Conservation (phyloP, 2,888 invertebrate genomes). For the Drosophila suboccidentalis region DNA sequence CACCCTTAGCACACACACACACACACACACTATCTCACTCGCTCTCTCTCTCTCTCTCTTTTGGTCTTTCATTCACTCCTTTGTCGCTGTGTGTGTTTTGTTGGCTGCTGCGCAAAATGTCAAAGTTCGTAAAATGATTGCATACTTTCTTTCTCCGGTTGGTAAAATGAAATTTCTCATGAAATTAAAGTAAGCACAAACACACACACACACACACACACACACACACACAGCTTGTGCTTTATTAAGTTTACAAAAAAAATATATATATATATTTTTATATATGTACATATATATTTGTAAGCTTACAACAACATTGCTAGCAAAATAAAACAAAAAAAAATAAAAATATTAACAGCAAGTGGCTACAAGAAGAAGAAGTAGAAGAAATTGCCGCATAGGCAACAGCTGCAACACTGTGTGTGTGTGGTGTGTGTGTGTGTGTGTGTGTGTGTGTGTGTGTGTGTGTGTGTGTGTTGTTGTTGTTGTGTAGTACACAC, state of each 20-base stretch:
- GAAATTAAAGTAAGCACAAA: slow-evolving; percentile 57
- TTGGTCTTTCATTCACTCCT: slow-evolving; percentile 12
- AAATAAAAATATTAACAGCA: too few relatives aligned
- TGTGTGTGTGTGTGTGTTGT: too few relatives aligned
- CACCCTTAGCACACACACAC: too few relatives aligned
- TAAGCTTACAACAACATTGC: slow-evolving; percentile 37
- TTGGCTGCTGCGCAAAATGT: slow-evolving; percentile 50
- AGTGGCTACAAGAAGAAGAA: too few relatives aligned
- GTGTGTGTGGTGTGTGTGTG: too few relatives aligned
- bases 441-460: too few relatives aligned
- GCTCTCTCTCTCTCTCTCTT: background rate
- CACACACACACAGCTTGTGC: slow-evolving; percentile 15
- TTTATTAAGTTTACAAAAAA: slow-evolving; percentile 48
- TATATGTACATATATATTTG: too few relatives aligned
- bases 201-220: slow-evolving; percentile 21
- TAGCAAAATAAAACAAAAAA: slow-evolving; percentile 18
- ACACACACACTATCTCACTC: background rate
- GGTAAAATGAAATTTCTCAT: slow-evolving; percentile 57
- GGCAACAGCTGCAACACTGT: too few relatives aligned
- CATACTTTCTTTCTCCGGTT: slow-evolving; percentile 55
- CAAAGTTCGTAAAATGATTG: slow-evolving; percentile 64
- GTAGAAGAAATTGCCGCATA: too few relatives aligned
- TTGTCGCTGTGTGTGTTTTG: slow-evolving; percentile 10
- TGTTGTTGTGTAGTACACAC: too few relatives aligned
- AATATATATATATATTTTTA: background rate